These are phyloP conservation scores for Epiblema foenella DNA, from an alignment of 2,888 invertebrate genomes.

Conservation along the genomic window DNA sequence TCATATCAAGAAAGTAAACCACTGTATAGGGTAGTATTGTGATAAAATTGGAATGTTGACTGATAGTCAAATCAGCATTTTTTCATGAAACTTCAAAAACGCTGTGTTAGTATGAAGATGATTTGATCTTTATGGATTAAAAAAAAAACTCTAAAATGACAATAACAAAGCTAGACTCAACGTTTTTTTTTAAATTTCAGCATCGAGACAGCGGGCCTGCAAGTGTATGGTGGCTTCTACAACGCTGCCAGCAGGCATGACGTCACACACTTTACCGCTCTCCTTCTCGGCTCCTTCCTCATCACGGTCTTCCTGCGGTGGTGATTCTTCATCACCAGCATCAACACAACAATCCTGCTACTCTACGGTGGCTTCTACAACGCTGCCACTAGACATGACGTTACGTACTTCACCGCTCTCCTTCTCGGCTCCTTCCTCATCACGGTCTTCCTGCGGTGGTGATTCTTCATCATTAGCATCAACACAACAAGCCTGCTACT, in stretches of 20 bases:
- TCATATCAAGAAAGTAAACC: no score
- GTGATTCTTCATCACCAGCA: constrained; percentile 80
- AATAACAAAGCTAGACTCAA: not conserved
- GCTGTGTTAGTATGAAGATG: no score
- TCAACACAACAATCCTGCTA: constrained; percentile 94
- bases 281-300: constrained; percentile 65
- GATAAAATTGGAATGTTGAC: no score
- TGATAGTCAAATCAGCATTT: no score
- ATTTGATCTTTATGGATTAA: no score
- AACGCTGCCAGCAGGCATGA: constrained; percentile 80
- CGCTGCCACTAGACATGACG: no score
- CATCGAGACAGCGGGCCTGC: constrained; percentile 93
- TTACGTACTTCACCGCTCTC: constrained; percentile 67
- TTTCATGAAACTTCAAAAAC: no score
- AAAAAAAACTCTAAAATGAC: no score
- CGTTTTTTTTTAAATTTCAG: constrained; percentile 72
- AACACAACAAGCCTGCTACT: constrained; percentile 94
- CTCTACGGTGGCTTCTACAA: constrained; percentile 94
- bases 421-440: constrained; percentile 64
- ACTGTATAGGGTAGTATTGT: no score
- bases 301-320: constrained; percentile 63
- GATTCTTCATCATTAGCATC: constrained; percentile 83
- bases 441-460: constrained; percentile 63
- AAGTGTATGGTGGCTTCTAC: constrained; percentile 94
- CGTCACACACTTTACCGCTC: constrained; percentile 66